Evolutionary conservation across 2,888 invertebrate genomes (phyloP), one percentile per base, ranked within the genome.

Genomic region (Frankliniella fusca): DNA sequence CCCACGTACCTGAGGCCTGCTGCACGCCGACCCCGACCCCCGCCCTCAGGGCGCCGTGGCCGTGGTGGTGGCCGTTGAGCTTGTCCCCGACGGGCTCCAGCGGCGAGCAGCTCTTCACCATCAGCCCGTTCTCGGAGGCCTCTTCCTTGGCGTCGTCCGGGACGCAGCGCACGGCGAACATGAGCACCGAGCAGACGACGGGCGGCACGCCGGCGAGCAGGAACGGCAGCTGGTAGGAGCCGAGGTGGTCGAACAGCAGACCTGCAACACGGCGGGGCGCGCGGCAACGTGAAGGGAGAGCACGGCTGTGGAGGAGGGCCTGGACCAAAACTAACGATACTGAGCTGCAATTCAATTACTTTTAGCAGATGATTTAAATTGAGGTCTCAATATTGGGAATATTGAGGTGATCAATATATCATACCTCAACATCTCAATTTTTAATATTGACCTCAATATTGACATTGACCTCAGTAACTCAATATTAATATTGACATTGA

Each of bases 181-280:
- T 91, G 1, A 94, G 89, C 10, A 93, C 87, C 7, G 95, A 94
- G 8, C 96, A 97, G 2, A 96, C 86, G 49, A 96, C 90, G 0
- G 97, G 96, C 15, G 97, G 96, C 81, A 95, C 90, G 0, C 97
- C 97, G 27, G 97, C 95, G 84, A 95, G 88, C 83, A 95, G 89
- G 85, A 97, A 94, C 0, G 97, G 94, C 83, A 94, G 86, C 3
- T 91, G 92, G 87, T 96, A 97, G 10, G 92, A 92, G 10, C 87
- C 87, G 81, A 88, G 85, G 12, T 86, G 84, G 84, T 90, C 90
- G 85, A 89, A 90, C 82, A 90, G 85, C 82, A 84, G 83, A 2
- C 91, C 89, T 90, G 84, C 81, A 86, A 86, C 79, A 48, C 81
- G 80, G 82, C 23, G 80, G 20, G 50, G 70, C 27, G 70, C n/a